These are phyloP conservation scores for Miltochrista miniata DNA, from an alignment of 2,888 invertebrate species.

Conservation along the genomic window DNA sequence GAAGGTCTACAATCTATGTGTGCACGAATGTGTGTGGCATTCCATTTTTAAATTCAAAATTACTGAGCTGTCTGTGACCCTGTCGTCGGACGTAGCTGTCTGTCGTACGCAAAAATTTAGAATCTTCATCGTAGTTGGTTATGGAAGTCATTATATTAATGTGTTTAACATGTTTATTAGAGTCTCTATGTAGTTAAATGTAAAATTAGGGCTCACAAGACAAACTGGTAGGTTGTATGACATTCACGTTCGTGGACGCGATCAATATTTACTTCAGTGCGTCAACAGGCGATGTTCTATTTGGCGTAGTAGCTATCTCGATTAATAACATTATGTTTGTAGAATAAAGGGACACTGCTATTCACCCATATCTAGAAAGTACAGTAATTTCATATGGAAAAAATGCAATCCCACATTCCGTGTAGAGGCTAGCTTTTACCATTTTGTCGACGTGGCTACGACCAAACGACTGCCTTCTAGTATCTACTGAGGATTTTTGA, in stretches of 20 bases:
- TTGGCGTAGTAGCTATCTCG: constrained; percentile 18
- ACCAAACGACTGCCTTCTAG: no score
- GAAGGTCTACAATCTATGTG: constrained; percentile 34
- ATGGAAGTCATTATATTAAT: not conserved
- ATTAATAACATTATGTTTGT: constrained; percentile 14
- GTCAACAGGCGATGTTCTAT: constrained; percentile 20
- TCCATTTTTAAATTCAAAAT: constrained; percentile 30
- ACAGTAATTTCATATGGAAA: no score
- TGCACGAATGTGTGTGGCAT: constrained; percentile 26
- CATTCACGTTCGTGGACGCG: constrained; percentile 31
- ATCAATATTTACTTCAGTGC: constrained; percentile 19
- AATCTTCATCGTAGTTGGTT: not conserved
- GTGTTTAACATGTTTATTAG: not conserved
- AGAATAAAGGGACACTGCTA: constrained; percentile 3
- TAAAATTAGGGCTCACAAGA: constrained; percentile 21
- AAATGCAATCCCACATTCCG: no score
- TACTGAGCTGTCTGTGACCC: no score
- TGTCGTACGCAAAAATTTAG: constrained; percentile 15
- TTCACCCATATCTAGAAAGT: no score
- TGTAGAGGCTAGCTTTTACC: no score
- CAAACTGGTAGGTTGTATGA: constrained; percentile 25
- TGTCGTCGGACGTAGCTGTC: constrained; percentile 5
- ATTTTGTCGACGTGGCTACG: no score
- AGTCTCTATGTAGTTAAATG: constrained; percentile 10
- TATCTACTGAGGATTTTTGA: no score